Evolutionary conservation across 2,113 vertebrate genomes (phyloP).

Genomic region (Salvelinus fontinalis): DNA sequence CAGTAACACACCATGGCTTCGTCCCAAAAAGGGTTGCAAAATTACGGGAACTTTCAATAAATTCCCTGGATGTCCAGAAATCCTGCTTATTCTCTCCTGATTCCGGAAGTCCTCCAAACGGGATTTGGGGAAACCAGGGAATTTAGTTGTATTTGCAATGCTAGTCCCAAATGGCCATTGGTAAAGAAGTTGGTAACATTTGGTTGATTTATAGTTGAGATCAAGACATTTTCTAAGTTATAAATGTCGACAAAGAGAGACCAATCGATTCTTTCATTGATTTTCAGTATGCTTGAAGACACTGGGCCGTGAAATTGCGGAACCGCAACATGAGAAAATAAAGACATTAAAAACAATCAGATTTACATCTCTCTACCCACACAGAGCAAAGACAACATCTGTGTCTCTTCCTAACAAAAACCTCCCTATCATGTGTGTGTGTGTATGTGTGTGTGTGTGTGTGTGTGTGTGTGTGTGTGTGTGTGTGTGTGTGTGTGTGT

Average conservation of each 20-base stretch:
- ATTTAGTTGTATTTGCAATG: no score
- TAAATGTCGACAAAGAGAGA: constrained; percentile 47
- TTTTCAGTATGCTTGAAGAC: constrained; percentile 50
- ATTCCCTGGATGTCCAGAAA: no score
- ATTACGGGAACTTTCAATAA: no score
- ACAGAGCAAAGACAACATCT: neutral
- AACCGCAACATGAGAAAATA: constrained; percentile 39
- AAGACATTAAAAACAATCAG: constrained; percentile 41
- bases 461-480: no score
- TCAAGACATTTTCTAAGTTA: constrained; percentile 49
- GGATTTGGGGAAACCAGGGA: no score
- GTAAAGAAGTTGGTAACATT: neutral
- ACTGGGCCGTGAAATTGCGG: constrained; percentile 63
- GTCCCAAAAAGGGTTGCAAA: no score
- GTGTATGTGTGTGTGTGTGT: neutral
- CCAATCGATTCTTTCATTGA: constrained; percentile 59
- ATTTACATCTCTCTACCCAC: constrained; percentile 38
- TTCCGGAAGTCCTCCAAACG: no score
- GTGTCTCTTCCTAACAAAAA: neutral
- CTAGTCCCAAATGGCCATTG: no score
- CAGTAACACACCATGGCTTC: constrained; percentile 8
- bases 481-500: no score
- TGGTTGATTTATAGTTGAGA: constrained; percentile 40
- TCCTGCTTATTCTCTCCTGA: no score
- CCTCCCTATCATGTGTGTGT: neutral